phyloP scores from a whole-genome alignment of 2,797 vertebrate species.

The Hylomyscus alleni region DNA sequence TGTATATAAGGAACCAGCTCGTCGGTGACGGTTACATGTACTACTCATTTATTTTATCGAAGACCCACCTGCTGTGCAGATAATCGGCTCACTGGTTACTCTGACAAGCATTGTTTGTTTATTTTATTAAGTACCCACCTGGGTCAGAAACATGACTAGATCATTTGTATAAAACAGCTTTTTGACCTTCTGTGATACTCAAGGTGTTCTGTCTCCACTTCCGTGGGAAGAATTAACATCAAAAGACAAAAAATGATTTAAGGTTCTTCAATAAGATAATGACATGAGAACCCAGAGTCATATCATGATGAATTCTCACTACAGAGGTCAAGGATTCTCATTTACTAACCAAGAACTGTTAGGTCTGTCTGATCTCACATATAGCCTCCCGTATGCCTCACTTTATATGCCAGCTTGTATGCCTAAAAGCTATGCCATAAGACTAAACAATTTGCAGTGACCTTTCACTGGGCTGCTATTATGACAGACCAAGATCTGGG shows the following conservation, averaged over 20 bases:
- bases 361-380: neutral
- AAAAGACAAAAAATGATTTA: conserved; percentile 1
- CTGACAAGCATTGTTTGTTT: neutral
- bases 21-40: neutral
- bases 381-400: neutral
- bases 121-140: neutral
- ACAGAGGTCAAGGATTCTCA: neutral
- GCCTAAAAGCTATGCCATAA: neutral
- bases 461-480: neutral
- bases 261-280: neutral
- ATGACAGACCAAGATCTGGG: neutral
- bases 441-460: neutral
- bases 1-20: neutral
- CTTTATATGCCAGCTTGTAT: neutral
- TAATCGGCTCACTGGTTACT: neutral
- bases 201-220: neutral
- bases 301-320: neutral
- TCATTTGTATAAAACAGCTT: neutral
- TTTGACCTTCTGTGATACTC: conserved; percentile 36
- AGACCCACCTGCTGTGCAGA: neutral
- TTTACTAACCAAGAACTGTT: neutral
- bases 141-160: neutral
- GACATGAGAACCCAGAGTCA: neutral
- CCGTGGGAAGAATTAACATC: neutral
- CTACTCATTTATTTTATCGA: neutral